phyloP scores from a whole-genome alignment of 2,797 vertebrate genomes.

The Leptatherina wallacei region DNA sequence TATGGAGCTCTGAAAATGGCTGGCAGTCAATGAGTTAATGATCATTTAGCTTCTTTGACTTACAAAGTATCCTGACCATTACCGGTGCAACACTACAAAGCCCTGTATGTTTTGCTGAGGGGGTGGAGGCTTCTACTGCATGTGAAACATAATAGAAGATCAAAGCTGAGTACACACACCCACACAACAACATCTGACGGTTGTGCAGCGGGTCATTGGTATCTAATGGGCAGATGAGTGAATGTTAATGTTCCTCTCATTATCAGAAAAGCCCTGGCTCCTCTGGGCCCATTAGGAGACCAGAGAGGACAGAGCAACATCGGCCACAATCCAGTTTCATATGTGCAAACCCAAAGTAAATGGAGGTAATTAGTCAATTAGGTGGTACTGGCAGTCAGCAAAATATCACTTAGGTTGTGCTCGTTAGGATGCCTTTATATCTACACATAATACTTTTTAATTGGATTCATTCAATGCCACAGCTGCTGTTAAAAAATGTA shows the following conservation, averaged over 20 bases:
- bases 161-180: slow-evolving; percentile 59
- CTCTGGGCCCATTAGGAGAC: slow-evolving; percentile 60
- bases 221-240: slow-evolving; percentile 71
- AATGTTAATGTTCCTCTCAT: slow-evolving; percentile 75
- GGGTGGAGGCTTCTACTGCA: slow-evolving; percentile 25
- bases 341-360: slow-evolving; percentile 59
- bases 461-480: slow-evolving; percentile 32
- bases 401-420: slow-evolving; percentile 43
- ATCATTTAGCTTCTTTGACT: slow-evolving; percentile 31
- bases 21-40: too few relatives aligned
- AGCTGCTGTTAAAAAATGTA: slow-evolving; percentile 31
- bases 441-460: slow-evolving; percentile 44
- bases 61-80: slow-evolving; percentile 24
- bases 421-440: slow-evolving; percentile 39
- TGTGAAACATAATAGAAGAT: slow-evolving; percentile 49
- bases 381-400: slow-evolving; percentile 42
- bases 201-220: slow-evolving; percentile 66
- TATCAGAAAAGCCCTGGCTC: slow-evolving; percentile 65
- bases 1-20: too few relatives aligned
- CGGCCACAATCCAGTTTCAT: slow-evolving; percentile 41
- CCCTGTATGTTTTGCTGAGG: slow-evolving; percentile 35
- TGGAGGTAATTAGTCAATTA: slow-evolving; percentile 72
- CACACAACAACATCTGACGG: slow-evolving; percentile 61
- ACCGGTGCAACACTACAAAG: slow-evolving; percentile 28
- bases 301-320: slow-evolving; percentile 46